Percentiles rank a stretch among this genome's conserved stretches.
These are phyloP conservation scores for Toxostoma redivivum DNA, from an alignment of 2,113 vertebrate genomes.

Conservation along the genomic window DNA sequence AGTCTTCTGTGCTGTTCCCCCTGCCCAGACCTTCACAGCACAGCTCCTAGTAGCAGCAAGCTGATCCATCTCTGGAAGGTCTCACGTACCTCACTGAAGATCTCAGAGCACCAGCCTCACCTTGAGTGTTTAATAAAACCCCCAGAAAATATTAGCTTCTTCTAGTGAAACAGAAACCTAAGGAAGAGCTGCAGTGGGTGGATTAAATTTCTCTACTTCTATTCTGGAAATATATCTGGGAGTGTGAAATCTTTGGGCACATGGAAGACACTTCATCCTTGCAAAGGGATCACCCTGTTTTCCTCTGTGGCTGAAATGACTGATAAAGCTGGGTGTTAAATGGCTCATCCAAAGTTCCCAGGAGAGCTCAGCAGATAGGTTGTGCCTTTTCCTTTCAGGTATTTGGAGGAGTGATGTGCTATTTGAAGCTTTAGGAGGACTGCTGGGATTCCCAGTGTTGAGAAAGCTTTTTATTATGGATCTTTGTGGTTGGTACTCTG, in stretches of 20 bases:
- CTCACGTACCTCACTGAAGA: background rate
- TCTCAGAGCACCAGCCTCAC: background rate
- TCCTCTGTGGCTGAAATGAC: background rate
- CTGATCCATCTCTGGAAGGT: background rate
- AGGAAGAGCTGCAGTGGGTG: background rate
- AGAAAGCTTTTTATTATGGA: background rate
- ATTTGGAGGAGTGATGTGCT: background rate
- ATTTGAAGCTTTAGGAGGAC: background rate
- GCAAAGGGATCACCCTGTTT: background rate
- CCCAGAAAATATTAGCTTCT: background rate
- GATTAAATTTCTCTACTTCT: background rate
- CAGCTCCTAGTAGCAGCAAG: background rate
- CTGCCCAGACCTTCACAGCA: background rate
- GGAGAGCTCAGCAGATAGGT: background rate
- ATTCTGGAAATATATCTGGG: background rate
- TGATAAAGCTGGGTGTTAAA: background rate
- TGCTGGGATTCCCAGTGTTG: background rate
- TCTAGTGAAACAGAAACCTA: background rate
- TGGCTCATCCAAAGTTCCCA: background rate
- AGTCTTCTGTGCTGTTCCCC: background rate
- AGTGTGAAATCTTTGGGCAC: fast-evolving
- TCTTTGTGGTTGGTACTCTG: background rate
- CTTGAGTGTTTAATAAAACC: background rate
- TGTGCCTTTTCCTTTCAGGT: background rate
- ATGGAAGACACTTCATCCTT: background rate